A percentile compares a stretch with the other conserved stretches of the same genome.
Conservation (phyloP, 2,888 invertebrate species). For the Vanessa cardui region DNA sequence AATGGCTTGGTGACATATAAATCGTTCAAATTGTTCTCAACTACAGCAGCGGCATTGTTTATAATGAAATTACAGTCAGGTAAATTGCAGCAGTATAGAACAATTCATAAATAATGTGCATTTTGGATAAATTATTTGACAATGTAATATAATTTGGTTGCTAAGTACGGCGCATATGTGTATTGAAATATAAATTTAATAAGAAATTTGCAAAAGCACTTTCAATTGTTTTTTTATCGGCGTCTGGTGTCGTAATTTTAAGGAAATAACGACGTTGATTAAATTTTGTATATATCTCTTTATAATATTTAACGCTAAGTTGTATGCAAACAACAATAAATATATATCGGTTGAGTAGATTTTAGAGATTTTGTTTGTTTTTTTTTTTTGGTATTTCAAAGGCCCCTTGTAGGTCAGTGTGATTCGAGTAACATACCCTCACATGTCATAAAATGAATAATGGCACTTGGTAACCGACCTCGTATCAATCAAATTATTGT, state of each 20-base stretch:
- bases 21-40: conserved; percentile 43
- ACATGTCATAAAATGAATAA: neutral
- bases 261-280: too few species aligned
- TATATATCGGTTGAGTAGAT: neutral
- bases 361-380: too few species aligned
- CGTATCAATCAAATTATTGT: neutral
- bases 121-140: neutral
- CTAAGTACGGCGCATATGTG: too few species aligned
- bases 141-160: neutral
- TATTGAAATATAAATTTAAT: too few species aligned
- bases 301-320: neutral
- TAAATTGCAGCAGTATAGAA: conserved; percentile 13
- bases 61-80: conserved; percentile 15
- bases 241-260: too few species aligned
- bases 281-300: too few species aligned
- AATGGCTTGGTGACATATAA: conserved; percentile 56
- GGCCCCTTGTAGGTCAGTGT: neutral
- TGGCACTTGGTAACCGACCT: neutral
- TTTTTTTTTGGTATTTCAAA: neutral
- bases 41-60: conserved; percentile 18
- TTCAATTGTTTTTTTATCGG: too few species aligned
- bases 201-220: too few species aligned
- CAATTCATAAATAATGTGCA: neutral
- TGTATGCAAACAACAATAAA: neutral
- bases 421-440: neutral